Evolutionary conservation across 2,113 vertebrate species (phyloP), one percentile per base, ranked within the genome.

Genomic region (Salvelinus alpinus): DNA sequence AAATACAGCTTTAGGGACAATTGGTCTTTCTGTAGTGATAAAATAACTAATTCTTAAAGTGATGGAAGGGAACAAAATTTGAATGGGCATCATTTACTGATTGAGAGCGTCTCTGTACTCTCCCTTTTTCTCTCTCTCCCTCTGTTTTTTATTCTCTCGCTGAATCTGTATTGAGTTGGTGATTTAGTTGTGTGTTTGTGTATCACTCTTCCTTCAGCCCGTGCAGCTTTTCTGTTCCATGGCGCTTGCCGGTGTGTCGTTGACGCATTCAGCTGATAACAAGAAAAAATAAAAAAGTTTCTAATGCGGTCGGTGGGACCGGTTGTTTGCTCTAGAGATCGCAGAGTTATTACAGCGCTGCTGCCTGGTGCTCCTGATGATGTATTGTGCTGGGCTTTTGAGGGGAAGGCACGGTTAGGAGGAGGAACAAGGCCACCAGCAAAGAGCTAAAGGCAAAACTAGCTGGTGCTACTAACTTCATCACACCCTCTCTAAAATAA

Each of bases 61-160:
- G 89, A 94, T 94, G 93, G 88, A 93, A 91, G 69, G 84, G 89
- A 91, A 88, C 91, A 92, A 92, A 95, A 89, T 95, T 93, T 91
- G 93, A 96, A 94, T 91, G 90, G 91, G 92, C 81, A 87, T 95
- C 93, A 95, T 96, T 95, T 95, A 93, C 91, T 91, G 88, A 92
- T 90, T 87, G 68, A 75, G 88, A 92, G 90, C 0, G 85, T 34
- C 93, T 86, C 29, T 13, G 73, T 84, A 11, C 64, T 31, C 68
- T 31, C 44, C 78, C 67, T 77, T 71, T 79, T 38, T 67, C 64
- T 74, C 64, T 72, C 76, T 54, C 89, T 92, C 88, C 89, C 91
- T 90, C 90, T 92, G 91, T 88, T 91, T 83, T 25, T 70, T 67
- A 72, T 47, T 51, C 27, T 34, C 72, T 77, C 71, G 71, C 51